phyloP scores from a whole-genome alignment of 2,888 invertebrate genomes.

The Stramonita haemastoma region DNA sequence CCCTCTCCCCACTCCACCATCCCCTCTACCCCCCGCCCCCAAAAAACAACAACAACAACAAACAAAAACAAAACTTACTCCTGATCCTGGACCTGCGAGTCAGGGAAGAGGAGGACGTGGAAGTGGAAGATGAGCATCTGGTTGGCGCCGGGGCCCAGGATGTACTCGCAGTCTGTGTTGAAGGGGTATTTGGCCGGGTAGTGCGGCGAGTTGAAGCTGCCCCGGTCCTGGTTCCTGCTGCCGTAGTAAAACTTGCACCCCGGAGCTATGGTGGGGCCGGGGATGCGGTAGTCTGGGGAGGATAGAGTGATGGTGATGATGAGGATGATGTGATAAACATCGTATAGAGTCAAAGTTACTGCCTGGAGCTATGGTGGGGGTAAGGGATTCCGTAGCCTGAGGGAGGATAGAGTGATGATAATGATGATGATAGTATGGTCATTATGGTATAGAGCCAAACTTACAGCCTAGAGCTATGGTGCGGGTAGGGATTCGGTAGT shows the following conservation, averaged over 20 bases:
- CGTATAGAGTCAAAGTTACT: too few relatives aligned
- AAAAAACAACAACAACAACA: neutral
- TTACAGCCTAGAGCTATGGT: too few relatives aligned
- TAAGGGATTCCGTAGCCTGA: too few relatives aligned
- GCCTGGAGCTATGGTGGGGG: too few relatives aligned
- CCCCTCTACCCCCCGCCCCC: neutral
- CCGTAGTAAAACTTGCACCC: conserved; percentile 90
- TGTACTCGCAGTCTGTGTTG: conserved; percentile 78
- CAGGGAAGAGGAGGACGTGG: conserved; percentile 65
- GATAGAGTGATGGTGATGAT: neutral
- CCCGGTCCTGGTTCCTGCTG: conserved; percentile 65
- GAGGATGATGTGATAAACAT: too few relatives aligned
- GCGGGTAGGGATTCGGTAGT: too few relatives aligned
- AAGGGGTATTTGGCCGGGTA: conserved; percentile 77
- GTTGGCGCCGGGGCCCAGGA: conserved; percentile 74
- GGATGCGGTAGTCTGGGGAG: conserved; percentile 91
- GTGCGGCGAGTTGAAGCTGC: conserved; percentile 91
- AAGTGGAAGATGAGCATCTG: conserved; percentile 73
- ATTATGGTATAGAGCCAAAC: too few relatives aligned
- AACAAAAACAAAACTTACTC: conserved; percentile 41
- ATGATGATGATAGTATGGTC: too few relatives aligned
- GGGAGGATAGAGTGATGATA: too few relatives aligned
- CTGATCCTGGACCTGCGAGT: conserved; percentile 52
- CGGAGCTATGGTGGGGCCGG: conserved; percentile 94
- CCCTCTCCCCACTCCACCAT: neutral